A percentile compares a stretch with the other conserved stretches of the same genome.
Conservation (phyloP, 2,113 vertebrate genomes). For the Prochilodus magdalenae region DNA sequence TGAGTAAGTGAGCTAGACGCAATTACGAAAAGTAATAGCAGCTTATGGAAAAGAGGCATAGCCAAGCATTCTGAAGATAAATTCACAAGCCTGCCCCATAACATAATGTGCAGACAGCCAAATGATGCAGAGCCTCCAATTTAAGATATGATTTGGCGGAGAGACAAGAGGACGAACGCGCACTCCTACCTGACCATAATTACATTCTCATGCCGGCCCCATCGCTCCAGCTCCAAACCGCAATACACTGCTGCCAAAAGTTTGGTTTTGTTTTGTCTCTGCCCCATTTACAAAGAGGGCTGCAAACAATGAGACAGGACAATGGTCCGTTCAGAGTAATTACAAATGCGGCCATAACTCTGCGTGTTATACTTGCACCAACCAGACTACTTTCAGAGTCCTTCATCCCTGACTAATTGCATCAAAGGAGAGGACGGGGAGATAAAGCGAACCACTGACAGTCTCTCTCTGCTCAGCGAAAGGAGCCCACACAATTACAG, state of each 20-base stretch:
- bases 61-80: constrained; percentile 17
- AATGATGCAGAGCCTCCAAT: constrained; percentile 28
- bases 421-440: constrained; percentile 42
- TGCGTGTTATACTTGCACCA: constrained; percentile 6
- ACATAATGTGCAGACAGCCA: constrained; percentile 41
- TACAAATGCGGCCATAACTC: constrained; percentile 23
- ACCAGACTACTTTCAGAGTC: constrained; percentile 42
- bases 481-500: constrained; percentile 38
- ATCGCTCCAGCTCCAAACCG: background rate
- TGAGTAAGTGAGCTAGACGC: constrained; percentile 12
- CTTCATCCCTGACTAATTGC: constrained; percentile 53
- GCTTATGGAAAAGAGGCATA: constrained; percentile 19
- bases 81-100: constrained; percentile 39
- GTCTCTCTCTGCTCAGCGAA: constrained; percentile 20
- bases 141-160: constrained; percentile 20
- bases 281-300: constrained; percentile 22
- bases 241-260: constrained; percentile 24
- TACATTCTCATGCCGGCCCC: constrained; percentile 13
- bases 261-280: constrained; percentile 30
- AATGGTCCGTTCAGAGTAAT: constrained; percentile 18
- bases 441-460: constrained; percentile 28
- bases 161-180: background rate
- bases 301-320: constrained; percentile 30
- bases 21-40: constrained; percentile 43
- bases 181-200: constrained; percentile 19